Evolutionary conservation across 1,140 invertebrate genomes (phyloP).

Genomic region (Drosophila eugracilis): DNA sequence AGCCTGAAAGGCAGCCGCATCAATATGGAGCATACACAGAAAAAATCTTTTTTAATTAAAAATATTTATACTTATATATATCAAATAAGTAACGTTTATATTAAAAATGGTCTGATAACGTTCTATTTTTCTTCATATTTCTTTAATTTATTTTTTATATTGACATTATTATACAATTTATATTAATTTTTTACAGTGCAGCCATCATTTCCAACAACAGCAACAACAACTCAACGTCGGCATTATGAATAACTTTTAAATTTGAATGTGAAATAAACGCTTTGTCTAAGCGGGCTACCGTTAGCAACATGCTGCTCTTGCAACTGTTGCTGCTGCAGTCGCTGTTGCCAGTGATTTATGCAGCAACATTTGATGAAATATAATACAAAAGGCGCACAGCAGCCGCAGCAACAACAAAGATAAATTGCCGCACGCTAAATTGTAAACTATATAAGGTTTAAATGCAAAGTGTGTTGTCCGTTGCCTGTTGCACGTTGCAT

Average conservation of each 20-base stretch:
- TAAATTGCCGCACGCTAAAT: slow-evolving; percentile 77
- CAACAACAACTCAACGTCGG: slow-evolving; percentile 34
- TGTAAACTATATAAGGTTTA: slow-evolving; percentile 78
- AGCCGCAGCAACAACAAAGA: slow-evolving; percentile 61
- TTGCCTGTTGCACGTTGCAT: slow-evolving; percentile 15
- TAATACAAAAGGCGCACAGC: slow-evolving; percentile 77
- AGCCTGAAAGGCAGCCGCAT: slow-evolving; percentile 67
- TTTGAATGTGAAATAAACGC: slow-evolving; percentile 84
- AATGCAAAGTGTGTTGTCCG: slow-evolving; percentile 59
- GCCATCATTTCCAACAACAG: slow-evolving; percentile 8
- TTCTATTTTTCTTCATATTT: too few species aligned
- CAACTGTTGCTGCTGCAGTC: slow-evolving; percentile 7
- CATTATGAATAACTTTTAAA: slow-evolving; percentile 83
- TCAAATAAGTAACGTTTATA: not conserved
- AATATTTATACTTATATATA: too few species aligned
- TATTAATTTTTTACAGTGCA: not conserved
- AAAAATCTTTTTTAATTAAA: not conserved
- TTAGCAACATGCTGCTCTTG: slow-evolving; percentile 68
- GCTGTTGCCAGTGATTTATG: slow-evolving; percentile 70
- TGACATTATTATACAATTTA: not conserved
- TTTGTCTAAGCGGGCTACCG: slow-evolving; percentile 79
- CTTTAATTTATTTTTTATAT: too few species aligned
- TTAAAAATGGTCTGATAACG: too few species aligned
- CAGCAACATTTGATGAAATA: slow-evolving; percentile 81
- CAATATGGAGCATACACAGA: slow-evolving; percentile 65